Evolutionary conservation across 2,113 vertebrate genomes (phyloP).

Genomic region (Corythornis cristatus): DNA sequence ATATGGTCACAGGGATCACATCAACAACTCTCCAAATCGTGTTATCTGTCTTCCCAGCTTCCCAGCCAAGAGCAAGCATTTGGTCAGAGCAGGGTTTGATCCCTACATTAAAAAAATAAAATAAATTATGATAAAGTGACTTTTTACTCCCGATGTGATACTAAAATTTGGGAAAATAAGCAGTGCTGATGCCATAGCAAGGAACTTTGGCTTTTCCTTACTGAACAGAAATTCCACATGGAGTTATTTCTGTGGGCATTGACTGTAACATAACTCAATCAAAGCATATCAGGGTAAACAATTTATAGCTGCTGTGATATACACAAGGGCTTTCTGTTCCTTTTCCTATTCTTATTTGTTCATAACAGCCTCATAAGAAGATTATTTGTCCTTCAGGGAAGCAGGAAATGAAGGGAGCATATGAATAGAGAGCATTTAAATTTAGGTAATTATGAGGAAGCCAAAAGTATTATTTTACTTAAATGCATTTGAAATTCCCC

Average conservation of each 20-base stretch:
- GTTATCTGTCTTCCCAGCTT: background rate
- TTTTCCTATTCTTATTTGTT: background rate
- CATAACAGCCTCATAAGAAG: background rate
- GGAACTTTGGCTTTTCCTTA: background rate
- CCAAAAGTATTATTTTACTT: background rate
- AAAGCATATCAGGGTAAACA: background rate
- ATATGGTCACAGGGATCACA: background rate
- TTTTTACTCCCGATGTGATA: background rate
- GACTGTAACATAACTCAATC: background rate
- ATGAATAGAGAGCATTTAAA: background rate
- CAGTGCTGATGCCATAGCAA: background rate
- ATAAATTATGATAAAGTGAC: background rate
- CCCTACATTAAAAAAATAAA: background rate
- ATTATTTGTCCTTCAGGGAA: background rate
- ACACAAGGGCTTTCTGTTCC: background rate
- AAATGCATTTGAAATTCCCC: background rate
- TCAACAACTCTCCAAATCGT: background rate
- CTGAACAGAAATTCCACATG: background rate
- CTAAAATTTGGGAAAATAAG: background rate
- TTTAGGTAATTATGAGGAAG: background rate
- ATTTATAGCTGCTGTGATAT: background rate
- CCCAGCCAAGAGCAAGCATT: background rate
- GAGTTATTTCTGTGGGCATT: background rate
- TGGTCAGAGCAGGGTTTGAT: background rate
- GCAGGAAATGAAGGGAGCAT: background rate